These are phyloP conservation scores for Pipistrellus pygmaeus DNA, from an alignment of 2,797 vertebrate species.

Conservation along the genomic window DNA sequence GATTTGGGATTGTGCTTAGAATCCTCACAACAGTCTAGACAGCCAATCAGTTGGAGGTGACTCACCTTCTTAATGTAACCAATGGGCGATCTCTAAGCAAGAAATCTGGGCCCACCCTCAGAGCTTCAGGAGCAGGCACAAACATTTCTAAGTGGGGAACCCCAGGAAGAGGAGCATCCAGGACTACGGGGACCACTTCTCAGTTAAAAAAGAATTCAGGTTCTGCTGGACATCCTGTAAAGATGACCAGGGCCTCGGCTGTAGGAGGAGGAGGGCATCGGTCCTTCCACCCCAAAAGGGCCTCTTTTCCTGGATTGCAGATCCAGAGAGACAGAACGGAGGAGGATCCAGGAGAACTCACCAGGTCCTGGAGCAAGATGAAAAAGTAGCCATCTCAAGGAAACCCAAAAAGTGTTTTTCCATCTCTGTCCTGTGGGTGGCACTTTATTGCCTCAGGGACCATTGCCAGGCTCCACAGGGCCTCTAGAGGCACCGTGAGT, in stretches of 20 bases:
- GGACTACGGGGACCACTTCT: neutral
- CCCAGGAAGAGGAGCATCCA: neutral
- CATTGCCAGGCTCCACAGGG: neutral
- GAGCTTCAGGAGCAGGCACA: neutral
- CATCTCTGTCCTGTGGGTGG: neutral
- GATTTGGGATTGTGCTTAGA: slow-evolving; percentile 2
- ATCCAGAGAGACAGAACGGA: neutral
- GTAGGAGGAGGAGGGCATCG: neutral
- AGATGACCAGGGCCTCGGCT: neutral
- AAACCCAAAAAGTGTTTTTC: neutral
- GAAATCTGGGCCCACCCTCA: neutral
- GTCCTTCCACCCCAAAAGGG: neutral
- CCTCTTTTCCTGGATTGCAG: neutral
- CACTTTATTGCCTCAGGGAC: neutral
- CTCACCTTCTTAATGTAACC: neutral
- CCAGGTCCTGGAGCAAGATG: neutral
- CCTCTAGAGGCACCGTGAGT: neutral
- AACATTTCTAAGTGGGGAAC: neutral
- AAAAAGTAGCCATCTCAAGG: neutral
- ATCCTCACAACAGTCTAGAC: neutral
- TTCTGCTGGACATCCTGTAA: neutral
- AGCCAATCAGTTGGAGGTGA: neutral
- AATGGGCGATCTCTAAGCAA: neutral
- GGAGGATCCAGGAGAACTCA: neutral
- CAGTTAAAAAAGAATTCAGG: neutral